Percentiles rank a stretch among this genome's conserved stretches.
Evolutionary conservation across 2,888 invertebrate species (phyloP).

Genomic region (Doris montereyensis): DNA sequence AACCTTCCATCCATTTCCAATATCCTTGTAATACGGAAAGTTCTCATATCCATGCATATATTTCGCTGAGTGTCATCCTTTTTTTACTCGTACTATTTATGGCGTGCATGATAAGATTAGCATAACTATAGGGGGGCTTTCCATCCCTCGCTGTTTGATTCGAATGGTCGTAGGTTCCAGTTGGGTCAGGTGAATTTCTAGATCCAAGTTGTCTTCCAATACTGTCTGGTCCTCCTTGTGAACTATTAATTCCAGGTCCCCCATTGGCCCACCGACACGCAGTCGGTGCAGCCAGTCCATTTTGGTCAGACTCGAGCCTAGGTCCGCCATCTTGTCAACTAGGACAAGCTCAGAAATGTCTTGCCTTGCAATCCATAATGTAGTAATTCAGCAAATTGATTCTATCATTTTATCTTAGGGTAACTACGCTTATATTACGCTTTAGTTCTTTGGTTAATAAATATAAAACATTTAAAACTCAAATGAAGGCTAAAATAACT

Average conservation of each 20-base stretch:
- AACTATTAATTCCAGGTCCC: constrained; percentile 48
- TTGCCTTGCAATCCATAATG: too few relatives aligned
- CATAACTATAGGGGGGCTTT: constrained; percentile 78
- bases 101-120: constrained; percentile 81
- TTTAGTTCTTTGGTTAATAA: too few relatives aligned
- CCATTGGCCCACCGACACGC: constrained; percentile 38
- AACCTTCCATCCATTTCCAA: constrained; percentile 82
- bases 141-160: constrained; percentile 68
- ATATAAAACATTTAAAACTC: too few relatives aligned
- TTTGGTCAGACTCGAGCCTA: constrained; percentile 72
- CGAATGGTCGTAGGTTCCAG: constrained; percentile 60
- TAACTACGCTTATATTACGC: too few relatives aligned
- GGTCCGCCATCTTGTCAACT: constrained; percentile 58
- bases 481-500: too few relatives aligned
- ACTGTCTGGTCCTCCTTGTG: constrained; percentile 51
- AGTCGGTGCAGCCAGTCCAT: constrained; percentile 76
- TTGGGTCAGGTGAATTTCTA: constrained; percentile 64
- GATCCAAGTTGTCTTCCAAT: constrained; percentile 60
- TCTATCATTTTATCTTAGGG: background rate
- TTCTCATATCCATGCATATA: constrained; percentile 83
- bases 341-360: constrained; percentile 63
- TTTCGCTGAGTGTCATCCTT: constrained; percentile 83
- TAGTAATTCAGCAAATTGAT: constrained; percentile 25
- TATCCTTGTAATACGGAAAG: constrained; percentile 82
- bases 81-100: constrained; percentile 80